Base-by-base conservation (phyloP, 2,797 vertebrate genomes). In the Enteromius afrohamiltoni region DNA sequence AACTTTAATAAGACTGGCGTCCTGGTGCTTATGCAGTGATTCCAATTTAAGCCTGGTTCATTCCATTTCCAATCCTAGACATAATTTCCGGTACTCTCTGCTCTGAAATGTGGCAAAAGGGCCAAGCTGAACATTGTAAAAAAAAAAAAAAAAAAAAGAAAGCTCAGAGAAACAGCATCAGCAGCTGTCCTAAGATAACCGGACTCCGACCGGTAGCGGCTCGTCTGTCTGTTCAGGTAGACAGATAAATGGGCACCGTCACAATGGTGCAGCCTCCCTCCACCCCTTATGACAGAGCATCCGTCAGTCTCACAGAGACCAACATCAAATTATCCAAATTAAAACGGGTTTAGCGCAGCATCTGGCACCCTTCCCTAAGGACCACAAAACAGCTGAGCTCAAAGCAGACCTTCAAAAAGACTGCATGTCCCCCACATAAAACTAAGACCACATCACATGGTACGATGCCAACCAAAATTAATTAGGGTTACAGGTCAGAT, bases 321-420 rank as follows among this genome's bases (percentile, higher is more conserved):
- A 17, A 69, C 81, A 83, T 49, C 45, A 79, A 86, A 88, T 84
- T 71, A 88, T 86, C 79, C 84, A 78, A 87, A 89, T 89, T 85
- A 87, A 88, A 84, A 75, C n/a, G 6, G 79, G 67, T 53, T 79
- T 82, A 84, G 7, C 16, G 19, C 58, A 82, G 79, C 85, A 89
- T 83, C 83, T 88, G 88, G 75, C 60, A 70, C 55, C 68, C 40
- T 85, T 34, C 86, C 83, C 86, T 10, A 34, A 70, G 86, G 88
- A 83, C 31, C 75, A 3, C 62, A 40, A 75, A 62, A 68, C 87
- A 88, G 85, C 85, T 88, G 87, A 85, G 84, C 82, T 73, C 84
- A 82, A 45, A 51, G 23, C 34, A 45, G 51, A 49, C 73, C 45
- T 29, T 49, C 76, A 79, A 37, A 87, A 82, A 47, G 17, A 49